Base-by-base conservation (phyloP, 2,113 vertebrate species). In the Megaleporinus macrocephalus region DNA sequence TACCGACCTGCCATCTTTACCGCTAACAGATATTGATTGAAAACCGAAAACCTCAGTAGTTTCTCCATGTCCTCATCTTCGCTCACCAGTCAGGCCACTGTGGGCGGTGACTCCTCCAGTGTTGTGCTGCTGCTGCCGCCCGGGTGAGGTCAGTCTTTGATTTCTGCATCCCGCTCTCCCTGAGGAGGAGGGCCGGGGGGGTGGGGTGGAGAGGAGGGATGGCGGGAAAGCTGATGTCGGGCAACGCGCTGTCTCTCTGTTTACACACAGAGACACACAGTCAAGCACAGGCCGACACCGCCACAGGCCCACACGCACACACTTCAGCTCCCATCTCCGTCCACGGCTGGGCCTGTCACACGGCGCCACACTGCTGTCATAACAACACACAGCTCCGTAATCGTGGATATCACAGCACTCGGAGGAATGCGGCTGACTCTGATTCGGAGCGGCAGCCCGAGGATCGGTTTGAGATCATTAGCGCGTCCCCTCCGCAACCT, bases 351-450 rank as follows among this genome's bases (percentile, higher is more conserved):
- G 83, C 87, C 85, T 91, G 89, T 92, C 89, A 92, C 88, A 82
- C 85, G 87, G 89, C 84, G 89, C 90, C 86, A 76, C 73, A 33
- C 84, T 33, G 79, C 90, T 94, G 92, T 93, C 92, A 94, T 92
- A 93, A 94, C 44, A 93, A 93, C 49, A 88, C 85, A 87, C 89
- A 89, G 89, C 87, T 87, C 90, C 88, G 90, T 93, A 94, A 94
- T 92, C 89, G 92, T 93, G 89, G 90, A 91, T 91, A 91, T 92
- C 90, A 92, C 91, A 91, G 92, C 85, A 90, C 86, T 88, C 78
- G 69, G 80, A 80, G 70, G 81, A 62, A 27, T 26, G 73, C 79
- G 1, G 85, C 86, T 89, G 89, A 91, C 71, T 85, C 70, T 74
- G 75, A 92, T 79, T 74, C 15, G 47, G 88, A 87, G 88, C 91